phyloP scores from a whole-genome alignment of 2,797 vertebrate species.

The Sebastes itinus region DNA sequence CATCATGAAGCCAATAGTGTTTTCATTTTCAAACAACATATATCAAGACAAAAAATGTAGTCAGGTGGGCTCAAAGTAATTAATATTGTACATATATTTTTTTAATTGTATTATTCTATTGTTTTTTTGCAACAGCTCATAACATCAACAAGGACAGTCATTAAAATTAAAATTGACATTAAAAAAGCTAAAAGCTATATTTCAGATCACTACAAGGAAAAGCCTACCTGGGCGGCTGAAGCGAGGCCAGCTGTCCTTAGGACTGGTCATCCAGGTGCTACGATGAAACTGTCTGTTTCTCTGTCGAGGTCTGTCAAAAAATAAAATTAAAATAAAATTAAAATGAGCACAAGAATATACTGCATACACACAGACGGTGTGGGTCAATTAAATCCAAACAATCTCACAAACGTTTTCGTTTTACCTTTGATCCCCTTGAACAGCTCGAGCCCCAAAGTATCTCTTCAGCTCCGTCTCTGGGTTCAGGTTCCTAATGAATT shows the following conservation, averaged over 20 bases:
- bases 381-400: background rate
- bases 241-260: slow-evolving; percentile 94
- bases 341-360: background rate
- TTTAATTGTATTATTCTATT: background rate
- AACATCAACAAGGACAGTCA: background rate
- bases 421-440: slow-evolving; percentile 96
- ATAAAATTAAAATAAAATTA: rapidly evolving
- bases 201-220: background rate
- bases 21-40: background rate
- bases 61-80: background rate
- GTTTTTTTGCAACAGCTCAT: background rate
- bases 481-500: slow-evolving; percentile 89
- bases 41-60: background rate
- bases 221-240: slow-evolving; percentile 91
- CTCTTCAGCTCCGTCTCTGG: slow-evolving; percentile 96
- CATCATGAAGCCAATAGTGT: background rate
- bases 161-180: background rate
- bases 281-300: slow-evolving; percentile 91
- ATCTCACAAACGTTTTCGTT: background rate
- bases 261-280: slow-evolving; percentile 91
- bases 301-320: slow-evolving; percentile 83
- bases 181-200: background rate
- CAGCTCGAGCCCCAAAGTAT: slow-evolving; percentile 95
- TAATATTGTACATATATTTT: background rate
- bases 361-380: background rate